These are phyloP conservation scores for Ophion costatus DNA, from an alignment of 2,888 invertebrate genomes.

Conservation along the genomic window DNA sequence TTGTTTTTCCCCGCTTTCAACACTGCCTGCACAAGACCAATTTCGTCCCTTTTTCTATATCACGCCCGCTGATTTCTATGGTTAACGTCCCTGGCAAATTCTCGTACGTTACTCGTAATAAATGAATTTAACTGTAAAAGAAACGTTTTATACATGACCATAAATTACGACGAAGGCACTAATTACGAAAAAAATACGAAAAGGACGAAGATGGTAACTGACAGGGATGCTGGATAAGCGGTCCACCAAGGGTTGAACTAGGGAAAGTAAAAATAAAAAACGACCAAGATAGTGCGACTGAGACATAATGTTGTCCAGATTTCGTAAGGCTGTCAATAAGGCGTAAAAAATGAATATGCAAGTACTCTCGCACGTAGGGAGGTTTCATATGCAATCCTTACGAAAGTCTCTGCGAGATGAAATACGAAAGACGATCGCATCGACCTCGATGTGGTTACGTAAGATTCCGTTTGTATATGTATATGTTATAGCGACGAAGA, in stretches of 20 bases:
- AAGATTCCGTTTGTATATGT: constrained; percentile 41
- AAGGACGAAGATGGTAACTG: too few relatives aligned
- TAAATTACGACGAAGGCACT: too few relatives aligned
- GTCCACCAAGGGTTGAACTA: too few relatives aligned
- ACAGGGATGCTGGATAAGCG: too few relatives aligned
- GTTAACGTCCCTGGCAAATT: too few relatives aligned
- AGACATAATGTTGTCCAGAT: not conserved
- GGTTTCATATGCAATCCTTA: constrained; percentile 22
- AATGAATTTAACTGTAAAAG: too few relatives aligned
- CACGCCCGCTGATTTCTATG: not conserved
- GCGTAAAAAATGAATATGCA: constrained; percentile 15
- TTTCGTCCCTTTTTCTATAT: not conserved
- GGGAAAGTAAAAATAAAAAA: too few relatives aligned
- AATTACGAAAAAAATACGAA: too few relatives aligned
- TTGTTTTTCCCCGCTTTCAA: not conserved
- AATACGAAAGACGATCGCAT: constrained; percentile 49
- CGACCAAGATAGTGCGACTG: too few relatives aligned
- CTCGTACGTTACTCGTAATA: too few relatives aligned
- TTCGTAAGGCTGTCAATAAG: not conserved
- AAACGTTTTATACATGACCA: too few relatives aligned
- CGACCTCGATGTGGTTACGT: constrained; percentile 65
- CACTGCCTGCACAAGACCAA: not conserved
- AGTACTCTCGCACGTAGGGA: not conserved
- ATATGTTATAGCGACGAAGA: constrained; percentile 42
- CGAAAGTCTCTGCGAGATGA: constrained; percentile 53